phyloP scores from a whole-genome alignment of 2,888 invertebrate species.

The Synergus gifuensis region DNA sequence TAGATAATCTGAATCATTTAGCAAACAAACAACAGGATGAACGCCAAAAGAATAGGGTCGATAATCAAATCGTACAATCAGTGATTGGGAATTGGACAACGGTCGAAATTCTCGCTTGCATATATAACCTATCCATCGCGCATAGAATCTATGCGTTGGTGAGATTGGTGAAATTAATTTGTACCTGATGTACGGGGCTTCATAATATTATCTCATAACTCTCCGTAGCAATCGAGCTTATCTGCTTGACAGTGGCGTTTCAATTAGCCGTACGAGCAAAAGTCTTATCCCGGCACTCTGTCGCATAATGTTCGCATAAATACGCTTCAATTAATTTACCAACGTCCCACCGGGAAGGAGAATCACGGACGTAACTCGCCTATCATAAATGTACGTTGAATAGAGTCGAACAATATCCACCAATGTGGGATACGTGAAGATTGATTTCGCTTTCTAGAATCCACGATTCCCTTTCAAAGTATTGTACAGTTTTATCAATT shows the following conservation, averaged over 20 bases:
- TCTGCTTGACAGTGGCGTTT: constrained; percentile 73
- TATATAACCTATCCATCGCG: constrained; percentile 24
- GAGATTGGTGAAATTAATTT: constrained; percentile 74
- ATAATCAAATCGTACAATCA: constrained; percentile 46
- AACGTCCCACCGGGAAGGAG: constrained; percentile 29
- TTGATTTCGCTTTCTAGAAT: constrained; percentile 15
- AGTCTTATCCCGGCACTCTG: constrained; percentile 71
- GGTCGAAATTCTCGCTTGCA: constrained; percentile 34
- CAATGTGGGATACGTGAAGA: constrained; percentile 15
- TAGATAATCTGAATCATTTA: constrained; percentile 13
- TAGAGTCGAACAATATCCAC: constrained; percentile 23
- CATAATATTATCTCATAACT: constrained; percentile 77
- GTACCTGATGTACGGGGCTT: constrained; percentile 72
- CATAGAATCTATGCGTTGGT: constrained; percentile 27
- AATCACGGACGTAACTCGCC: constrained; percentile 28
- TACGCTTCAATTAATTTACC: constrained; percentile 72
- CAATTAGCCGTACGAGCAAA: constrained; percentile 73
- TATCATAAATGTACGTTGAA: constrained; percentile 23
- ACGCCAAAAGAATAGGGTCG: constrained; percentile 44
- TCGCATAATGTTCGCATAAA: constrained; percentile 72
- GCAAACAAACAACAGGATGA: constrained; percentile 26
- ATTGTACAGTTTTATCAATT: background rate
- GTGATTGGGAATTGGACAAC: constrained; percentile 22
- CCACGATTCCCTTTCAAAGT: background rate
- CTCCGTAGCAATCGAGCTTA: constrained; percentile 75